Evolutionary conservation across 2,113 vertebrate genomes (phyloP).

Genomic region (Tychaedon coryphoeus): DNA sequence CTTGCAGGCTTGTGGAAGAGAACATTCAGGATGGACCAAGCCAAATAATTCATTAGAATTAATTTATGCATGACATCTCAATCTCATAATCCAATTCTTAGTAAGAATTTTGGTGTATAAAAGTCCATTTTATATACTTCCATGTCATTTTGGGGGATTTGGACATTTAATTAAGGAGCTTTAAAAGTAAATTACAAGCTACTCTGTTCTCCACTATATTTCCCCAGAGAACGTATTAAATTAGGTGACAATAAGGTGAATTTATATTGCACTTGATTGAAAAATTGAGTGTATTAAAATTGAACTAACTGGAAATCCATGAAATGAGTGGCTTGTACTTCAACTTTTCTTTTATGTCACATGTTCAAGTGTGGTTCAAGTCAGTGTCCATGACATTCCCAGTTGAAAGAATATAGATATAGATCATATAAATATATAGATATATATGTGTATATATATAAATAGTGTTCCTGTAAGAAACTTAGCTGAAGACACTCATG

Average conservation of each 20-base stretch:
- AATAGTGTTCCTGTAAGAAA: neutral
- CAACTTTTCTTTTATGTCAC: neutral
- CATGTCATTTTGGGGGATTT: neutral
- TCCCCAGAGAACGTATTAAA: neutral
- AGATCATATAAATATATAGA: neutral
- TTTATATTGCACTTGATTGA: neutral
- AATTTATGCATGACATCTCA: neutral
- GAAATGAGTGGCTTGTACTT: neutral
- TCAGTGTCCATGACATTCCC: neutral
- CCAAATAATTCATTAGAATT: neutral
- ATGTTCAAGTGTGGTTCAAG: neutral
- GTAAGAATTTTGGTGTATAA: neutral
- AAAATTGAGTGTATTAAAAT: neutral
- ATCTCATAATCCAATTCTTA: neutral
- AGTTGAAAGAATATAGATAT: neutral
- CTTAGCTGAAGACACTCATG: neutral
- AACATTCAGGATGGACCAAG: neutral
- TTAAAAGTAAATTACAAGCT: neutral
- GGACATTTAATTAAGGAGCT: neutral
- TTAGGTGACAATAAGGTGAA: neutral
- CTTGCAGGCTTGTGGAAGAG: neutral
- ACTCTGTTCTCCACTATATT: neutral
- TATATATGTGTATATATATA: neutral
- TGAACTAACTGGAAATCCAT: neutral
- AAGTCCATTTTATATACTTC: neutral